These are phyloP conservation scores for Cryptocheilus praepositus DNA, from an alignment of 2,888 invertebrate species.

Conservation along the genomic window DNA sequence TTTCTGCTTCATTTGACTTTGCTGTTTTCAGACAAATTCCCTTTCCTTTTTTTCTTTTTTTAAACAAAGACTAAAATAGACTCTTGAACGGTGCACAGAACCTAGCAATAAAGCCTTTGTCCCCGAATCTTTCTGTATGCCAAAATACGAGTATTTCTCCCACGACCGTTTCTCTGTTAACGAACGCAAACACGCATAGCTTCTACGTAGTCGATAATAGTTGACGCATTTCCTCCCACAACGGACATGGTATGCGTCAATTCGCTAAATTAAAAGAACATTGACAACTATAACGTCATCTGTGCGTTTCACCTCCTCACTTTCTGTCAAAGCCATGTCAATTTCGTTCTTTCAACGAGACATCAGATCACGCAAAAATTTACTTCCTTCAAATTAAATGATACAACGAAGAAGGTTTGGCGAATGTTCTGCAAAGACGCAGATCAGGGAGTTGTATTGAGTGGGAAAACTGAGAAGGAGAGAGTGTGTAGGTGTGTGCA, in stretches of 20 bases:
- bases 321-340: too few species aligned
- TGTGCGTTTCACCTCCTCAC: too few species aligned
- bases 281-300: too few species aligned
- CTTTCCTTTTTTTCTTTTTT: conserved; percentile 47
- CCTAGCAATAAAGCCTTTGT: conserved; percentile 32
- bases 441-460: background rate
- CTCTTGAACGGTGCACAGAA: conserved; percentile 47
- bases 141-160: conserved; percentile 20
- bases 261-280: too few species aligned
- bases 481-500: background rate
- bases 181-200: background rate
- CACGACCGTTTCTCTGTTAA: background rate
- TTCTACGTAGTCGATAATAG: background rate
- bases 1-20: conserved; percentile 14
- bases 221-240: too few species aligned
- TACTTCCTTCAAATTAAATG: background rate
- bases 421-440: background rate
- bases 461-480: background rate
- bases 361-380: background rate
- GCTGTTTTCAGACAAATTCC: conserved; percentile 11
- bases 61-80: conserved; percentile 65
- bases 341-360: too few species aligned
- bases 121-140: conserved; percentile 33
- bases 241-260: too few species aligned
- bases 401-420: background rate